Conservation (phyloP, 2,113 vertebrate genomes). For the Aphyosemion australe region DNA sequence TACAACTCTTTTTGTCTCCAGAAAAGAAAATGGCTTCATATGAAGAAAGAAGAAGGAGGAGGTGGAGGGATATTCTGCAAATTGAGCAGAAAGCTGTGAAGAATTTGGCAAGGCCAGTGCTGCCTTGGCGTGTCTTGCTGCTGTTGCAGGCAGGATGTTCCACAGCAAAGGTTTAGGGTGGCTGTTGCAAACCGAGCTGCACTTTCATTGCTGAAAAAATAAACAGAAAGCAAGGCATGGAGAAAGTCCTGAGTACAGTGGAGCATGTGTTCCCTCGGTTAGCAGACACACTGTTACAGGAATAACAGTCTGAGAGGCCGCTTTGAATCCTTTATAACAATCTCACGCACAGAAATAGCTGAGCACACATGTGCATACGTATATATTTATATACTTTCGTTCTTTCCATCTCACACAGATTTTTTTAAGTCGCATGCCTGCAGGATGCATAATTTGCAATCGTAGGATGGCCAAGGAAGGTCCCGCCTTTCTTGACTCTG, state of each 20-base stretch:
- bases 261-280: conserved; percentile 63
- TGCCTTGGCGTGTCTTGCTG: conserved; percentile 49
- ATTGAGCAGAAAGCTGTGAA: conserved; percentile 47
- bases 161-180: conserved; percentile 64
- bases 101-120: conserved; percentile 45
- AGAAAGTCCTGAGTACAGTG: conserved; percentile 63
- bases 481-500: too few relatives aligned
- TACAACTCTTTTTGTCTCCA: conserved; percentile 41
- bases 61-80: conserved; percentile 39
- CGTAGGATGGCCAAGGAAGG: too few relatives aligned
- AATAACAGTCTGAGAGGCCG: conserved; percentile 56
- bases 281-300: conserved; percentile 70
- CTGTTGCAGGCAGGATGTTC: conserved; percentile 70
- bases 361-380: conserved; percentile 19
- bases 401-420: conserved; percentile 40
- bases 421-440: conserved; percentile 52
- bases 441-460: too few relatives aligned
- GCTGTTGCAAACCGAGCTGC: conserved; percentile 71
- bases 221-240: conserved; percentile 63
- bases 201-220: conserved; percentile 76
- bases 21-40: conserved; percentile 36
- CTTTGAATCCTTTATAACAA: conserved; percentile 26
- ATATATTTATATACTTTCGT: conserved; percentile 14
- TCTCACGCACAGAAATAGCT: conserved; percentile 19
- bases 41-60: conserved; percentile 22